Base-by-base conservation (phyloP, 2,797 vertebrate species). In the Bufotes viridis region DNA sequence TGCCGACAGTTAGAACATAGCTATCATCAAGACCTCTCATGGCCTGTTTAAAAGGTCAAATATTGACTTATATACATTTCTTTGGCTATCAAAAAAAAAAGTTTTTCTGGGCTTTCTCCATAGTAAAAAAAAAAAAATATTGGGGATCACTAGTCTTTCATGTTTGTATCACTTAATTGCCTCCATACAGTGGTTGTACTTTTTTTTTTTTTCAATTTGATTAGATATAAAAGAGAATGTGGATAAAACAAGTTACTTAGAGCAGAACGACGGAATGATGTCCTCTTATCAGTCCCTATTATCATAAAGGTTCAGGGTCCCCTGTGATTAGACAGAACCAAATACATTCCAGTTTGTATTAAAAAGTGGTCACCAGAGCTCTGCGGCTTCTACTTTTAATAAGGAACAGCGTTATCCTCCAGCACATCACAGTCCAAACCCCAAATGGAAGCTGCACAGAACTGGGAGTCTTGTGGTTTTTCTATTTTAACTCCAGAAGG, bases 401-500 rank as follows among this genome's bases (percentile, higher is more conserved):
- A 84, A 89, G 63, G 85, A 89, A 87, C 88, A 87, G 81, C 84
- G 75, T 87, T 84, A 89, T 89, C 65, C 88, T 86, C 57, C 74
- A 81, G 78, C 84, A 81, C 78, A 76, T 82, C 75, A 67, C 53
- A 78, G 81, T 78, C 85, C 85, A 89, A 89, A 89, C 88, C 88
- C 85, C 85, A 89, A 84, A 89, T 74, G 75, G 67, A 83, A 81
- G 74, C 65, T 74, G 82, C 65, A 61, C 85, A 83, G 75, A 82
- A 81, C 74, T 80, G 85, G 85, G 74, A 89, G 65, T 69, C 81
- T 74, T 89, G 88, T 87, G 88, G 88, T 81, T 89, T 89, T 84
- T 86, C 81, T 87, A 78, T 89, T 89, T 87, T 83, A 89, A 89
- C 80, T 89, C 84, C 84, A 86, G 80, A 79, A 89, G 85, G 81